Base-by-base conservation (phyloP, 2,113 vertebrate genomes). In the Sterrhoptilus dennistouni region DNA sequence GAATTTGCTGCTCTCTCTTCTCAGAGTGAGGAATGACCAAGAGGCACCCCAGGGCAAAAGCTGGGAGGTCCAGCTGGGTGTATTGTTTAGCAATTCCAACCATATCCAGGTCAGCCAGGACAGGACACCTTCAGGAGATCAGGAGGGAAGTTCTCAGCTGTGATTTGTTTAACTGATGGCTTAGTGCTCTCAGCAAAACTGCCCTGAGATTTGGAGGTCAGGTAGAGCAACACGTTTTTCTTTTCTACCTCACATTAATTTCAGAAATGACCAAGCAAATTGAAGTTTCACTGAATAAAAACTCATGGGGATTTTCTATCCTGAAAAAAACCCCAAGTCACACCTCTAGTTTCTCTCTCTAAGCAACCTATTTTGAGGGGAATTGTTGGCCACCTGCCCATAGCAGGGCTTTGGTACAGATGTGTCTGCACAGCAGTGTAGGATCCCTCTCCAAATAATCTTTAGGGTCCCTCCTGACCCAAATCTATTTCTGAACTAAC, bases 41-140 rank as follows among this genome's bases (percentile, higher is more conserved):
- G 3, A 99, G 98, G n/a, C 99, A 98, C 22, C 99, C 99, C 69
- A 99, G 79, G 16, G 99, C 98, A 68, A 99, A 99, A 11, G 98
- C 98, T 2, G 98, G 98, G 47, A 99, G 98, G 74, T 98, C 98
- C 75, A 99, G 87, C 96, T 99, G 99, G 47, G 98, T 97, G 19
- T 99, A 99, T 44, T 99, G 98, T 88, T 98, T 99, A 31, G 99
- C 99, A 49, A 99, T 98, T 70, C 98, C 98, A 4, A 98, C 95
- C 87, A 99, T 83, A 95, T 99, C 99, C 77, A 99, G 96, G 86
- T 98, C 99, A 81, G 98, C 97, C 57, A 99, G 96, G 71, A 99
- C 98, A 14, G 99, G 99, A 75, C 99, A 99, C 96, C 99, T 99
- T 85, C 14, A 66, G 65, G 79, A 49, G n/a, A 53, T 18, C 3